Percentiles rank a stretch among this genome's conserved stretches.
These are phyloP conservation scores for Nomada hirtipes DNA, from an alignment of 2,888 invertebrate genomes.

Conservation along the genomic window DNA sequence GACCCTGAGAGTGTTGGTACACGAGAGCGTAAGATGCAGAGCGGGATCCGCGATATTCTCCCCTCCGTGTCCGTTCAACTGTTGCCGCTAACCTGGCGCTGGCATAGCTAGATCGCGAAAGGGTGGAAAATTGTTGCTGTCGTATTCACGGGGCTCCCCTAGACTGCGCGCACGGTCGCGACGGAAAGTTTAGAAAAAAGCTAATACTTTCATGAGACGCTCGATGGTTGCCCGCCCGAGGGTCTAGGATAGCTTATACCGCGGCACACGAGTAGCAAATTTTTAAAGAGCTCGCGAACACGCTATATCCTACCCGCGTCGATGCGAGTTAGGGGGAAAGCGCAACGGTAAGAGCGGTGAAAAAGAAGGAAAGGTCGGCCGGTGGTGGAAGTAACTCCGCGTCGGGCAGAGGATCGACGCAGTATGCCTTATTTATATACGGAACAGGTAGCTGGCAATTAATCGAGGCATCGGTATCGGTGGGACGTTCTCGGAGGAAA, in stretches of 20 bases:
- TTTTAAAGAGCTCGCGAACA: slow-evolving; percentile 38
- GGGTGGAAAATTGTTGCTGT: slow-evolving; percentile 67
- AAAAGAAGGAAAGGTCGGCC: not conserved
- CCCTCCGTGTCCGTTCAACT: slow-evolving; percentile 40
- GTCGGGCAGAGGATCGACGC: not conserved
- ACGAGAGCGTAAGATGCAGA: not conserved
- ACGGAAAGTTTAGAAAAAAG: slow-evolving; percentile 48
- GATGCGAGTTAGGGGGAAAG: not conserved
- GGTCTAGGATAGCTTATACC: slow-evolving; percentile 13
- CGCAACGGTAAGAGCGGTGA: too few relatives aligned
- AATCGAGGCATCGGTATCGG: slow-evolving; percentile 42
- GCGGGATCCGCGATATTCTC: slow-evolving; percentile 54
- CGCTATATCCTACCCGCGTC: slow-evolving; percentile 19
- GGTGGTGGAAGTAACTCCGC: not conserved
- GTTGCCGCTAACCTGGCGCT: slow-evolving; percentile 44
- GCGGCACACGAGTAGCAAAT: slow-evolving; percentile 34
- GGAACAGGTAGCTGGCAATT: slow-evolving; percentile 37
- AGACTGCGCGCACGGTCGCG: slow-evolving; percentile 11
- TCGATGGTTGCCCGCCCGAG: not conserved
- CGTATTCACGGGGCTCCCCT: slow-evolving; percentile 44
- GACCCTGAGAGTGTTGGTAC: too few relatives aligned
- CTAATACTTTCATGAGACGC: slow-evolving; percentile 63
- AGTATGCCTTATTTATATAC: not conserved
- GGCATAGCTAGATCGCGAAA: slow-evolving; percentile 65
- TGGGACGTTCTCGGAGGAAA: slow-evolving; percentile 49